A percentile compares a stretch with the other conserved stretches of the same genome.
Conservation (phyloP, 2,113 vertebrate species). For the Furnarius figulus region DNA sequence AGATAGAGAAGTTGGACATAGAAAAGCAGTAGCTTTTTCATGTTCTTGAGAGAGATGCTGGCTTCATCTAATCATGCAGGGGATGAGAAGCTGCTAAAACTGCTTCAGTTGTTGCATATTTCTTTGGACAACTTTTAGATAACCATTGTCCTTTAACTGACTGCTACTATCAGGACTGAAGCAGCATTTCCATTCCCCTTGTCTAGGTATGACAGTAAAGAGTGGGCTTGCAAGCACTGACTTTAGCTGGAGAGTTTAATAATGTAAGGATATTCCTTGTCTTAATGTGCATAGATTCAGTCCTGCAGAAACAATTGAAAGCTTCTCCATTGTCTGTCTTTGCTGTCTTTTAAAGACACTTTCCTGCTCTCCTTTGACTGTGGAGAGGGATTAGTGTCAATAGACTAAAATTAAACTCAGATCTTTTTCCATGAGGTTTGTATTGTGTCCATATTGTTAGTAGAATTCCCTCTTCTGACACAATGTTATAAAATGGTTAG, state of each 20-base stretch:
- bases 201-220: not conserved
- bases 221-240: not conserved
- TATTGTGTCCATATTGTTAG: not conserved
- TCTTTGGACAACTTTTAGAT: not conserved
- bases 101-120: not conserved
- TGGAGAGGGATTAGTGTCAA: not conserved
- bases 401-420: not conserved
- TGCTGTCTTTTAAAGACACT: not conserved
- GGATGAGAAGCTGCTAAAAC: fast-evolving
- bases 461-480: not conserved
- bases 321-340: not conserved
- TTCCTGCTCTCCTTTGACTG: not conserved
- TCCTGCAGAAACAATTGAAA: not conserved
- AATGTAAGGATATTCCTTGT: not conserved
- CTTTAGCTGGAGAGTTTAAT: not conserved
- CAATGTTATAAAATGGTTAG: not conserved
- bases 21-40: not conserved
- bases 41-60: not conserved
- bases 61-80: not conserved
- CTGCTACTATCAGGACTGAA: not conserved
- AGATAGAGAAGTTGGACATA: not conserved
- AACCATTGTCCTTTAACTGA: not conserved
- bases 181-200: not conserved
- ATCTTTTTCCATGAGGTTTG: not conserved
- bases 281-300: not conserved